phyloP scores from a whole-genome alignment of 2,113 vertebrate genomes.

The Tragulus kanchil region DNA sequence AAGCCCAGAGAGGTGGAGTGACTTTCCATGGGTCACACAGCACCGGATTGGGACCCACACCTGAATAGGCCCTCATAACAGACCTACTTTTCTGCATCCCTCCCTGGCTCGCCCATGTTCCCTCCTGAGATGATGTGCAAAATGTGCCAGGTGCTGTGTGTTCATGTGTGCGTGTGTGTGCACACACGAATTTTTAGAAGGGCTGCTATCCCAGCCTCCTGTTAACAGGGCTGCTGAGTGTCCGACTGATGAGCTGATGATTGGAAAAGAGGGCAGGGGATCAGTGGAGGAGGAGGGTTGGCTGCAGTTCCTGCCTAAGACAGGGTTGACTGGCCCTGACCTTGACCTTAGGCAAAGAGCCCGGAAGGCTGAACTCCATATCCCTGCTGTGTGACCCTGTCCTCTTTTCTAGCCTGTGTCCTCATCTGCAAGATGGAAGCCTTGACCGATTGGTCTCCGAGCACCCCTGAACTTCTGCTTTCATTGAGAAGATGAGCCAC shows the following conservation, averaged over 20 bases:
- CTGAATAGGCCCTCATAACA: background rate
- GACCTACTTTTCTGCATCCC: background rate
- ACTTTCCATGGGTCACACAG: background rate
- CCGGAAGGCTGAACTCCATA: background rate
- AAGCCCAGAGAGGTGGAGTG: background rate
- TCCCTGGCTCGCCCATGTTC: background rate
- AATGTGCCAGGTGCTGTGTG: background rate
- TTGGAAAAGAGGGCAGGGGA: background rate
- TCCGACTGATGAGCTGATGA: background rate
- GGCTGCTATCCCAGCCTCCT: background rate
- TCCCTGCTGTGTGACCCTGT: background rate
- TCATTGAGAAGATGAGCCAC: background rate
- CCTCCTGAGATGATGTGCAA: background rate
- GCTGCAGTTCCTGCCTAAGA: background rate
- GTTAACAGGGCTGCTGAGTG: background rate
- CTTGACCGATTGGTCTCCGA: background rate
- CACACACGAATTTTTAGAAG: background rate
- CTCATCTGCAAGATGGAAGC: background rate
- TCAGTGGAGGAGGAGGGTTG: background rate
- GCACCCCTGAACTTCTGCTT: background rate
- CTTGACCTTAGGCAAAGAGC: background rate
- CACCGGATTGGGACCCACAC: background rate
- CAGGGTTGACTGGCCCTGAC: background rate
- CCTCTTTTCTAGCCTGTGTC: background rate
- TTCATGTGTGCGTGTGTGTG: rapidly evolving